Percentiles rank a stretch among this genome's conserved stretches.
Conservation (phyloP, 1,140 invertebrate species). For the Trichonephila inaurata region DNA sequence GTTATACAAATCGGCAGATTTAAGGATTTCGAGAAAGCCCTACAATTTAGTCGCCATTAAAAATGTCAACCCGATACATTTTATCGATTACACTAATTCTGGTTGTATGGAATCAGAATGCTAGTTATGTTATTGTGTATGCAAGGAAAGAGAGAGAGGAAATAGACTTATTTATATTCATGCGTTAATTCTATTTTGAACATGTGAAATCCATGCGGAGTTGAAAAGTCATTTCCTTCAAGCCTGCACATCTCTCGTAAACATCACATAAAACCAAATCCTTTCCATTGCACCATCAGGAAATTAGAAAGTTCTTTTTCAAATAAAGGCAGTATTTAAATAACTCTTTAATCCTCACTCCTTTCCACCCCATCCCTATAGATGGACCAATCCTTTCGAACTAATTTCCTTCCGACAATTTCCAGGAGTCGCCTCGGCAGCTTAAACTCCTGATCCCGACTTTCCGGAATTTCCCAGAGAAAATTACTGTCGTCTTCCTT, state of each 20-base stretch:
- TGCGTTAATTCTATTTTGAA: too few relatives aligned
- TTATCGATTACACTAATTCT: too few relatives aligned
- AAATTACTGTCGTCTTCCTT: not conserved
- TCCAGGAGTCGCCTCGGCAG: not conserved
- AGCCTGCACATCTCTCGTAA: not conserved
- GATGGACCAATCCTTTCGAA: slow-evolving; percentile 26
- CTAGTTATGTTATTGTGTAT: too few relatives aligned
- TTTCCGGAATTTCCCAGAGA: slow-evolving; percentile 21
- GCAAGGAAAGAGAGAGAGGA: too few relatives aligned
- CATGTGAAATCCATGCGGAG: not conserved
- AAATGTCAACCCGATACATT: too few relatives aligned
- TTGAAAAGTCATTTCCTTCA: slow-evolving; percentile 10
- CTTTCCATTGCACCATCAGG: not conserved
- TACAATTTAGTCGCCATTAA: too few relatives aligned
- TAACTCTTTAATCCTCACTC: slow-evolving; percentile 28
- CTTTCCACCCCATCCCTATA: not conserved
- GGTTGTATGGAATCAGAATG: too few relatives aligned
- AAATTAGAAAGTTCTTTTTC: not conserved
- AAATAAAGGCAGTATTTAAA: not conserved
- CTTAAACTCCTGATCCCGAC: slow-evolving; percentile 49
- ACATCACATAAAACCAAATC: not conserved
- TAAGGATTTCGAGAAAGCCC: too few relatives aligned
- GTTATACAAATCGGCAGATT: too few relatives aligned
- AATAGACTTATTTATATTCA: too few relatives aligned
- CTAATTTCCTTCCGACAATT: slow-evolving; percentile 12